These are phyloP conservation scores for Pangasius larnaudii DNA, from an alignment of 2,797 vertebrate species.

Conservation along the genomic window DNA sequence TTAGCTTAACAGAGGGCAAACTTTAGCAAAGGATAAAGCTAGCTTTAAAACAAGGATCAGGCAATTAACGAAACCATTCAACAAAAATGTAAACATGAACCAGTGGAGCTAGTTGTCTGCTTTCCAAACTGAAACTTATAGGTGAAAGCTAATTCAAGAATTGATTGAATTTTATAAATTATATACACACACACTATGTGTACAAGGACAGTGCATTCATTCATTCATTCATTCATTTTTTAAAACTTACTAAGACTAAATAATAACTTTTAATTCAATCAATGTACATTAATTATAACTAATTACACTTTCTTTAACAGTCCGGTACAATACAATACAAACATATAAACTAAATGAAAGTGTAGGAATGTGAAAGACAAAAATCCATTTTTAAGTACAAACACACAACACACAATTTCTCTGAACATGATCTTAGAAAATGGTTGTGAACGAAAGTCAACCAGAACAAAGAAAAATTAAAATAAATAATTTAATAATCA, in stretches of 20 bases:
- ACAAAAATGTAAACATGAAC: not conserved
- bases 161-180: not conserved
- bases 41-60: not conserved
- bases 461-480: not conserved
- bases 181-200: not conserved
- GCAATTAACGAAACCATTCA: not conserved
- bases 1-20: not conserved
- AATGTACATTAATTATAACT: slow-evolving; percentile 12
- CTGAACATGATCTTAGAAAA: not conserved
- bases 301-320: slow-evolving; percentile 11
- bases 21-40: not conserved
- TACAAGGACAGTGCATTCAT: not conserved
- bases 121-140: not conserved
- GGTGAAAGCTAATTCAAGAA: not conserved
- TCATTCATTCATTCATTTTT: not conserved
- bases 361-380: not conserved
- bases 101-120: not conserved
- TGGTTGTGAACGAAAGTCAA: not conserved
- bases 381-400: not conserved
- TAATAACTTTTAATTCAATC: slow-evolving; percentile 10
- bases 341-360: not conserved
- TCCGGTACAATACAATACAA: not conserved
- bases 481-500: slow-evolving; percentile 28
- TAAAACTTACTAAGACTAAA: not conserved
- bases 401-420: not conserved